Percentiles rank a stretch among this genome's conserved stretches.
phyloP scores from a whole-genome alignment of 1,140 invertebrate species.

The Tetraneura akinire region DNA sequence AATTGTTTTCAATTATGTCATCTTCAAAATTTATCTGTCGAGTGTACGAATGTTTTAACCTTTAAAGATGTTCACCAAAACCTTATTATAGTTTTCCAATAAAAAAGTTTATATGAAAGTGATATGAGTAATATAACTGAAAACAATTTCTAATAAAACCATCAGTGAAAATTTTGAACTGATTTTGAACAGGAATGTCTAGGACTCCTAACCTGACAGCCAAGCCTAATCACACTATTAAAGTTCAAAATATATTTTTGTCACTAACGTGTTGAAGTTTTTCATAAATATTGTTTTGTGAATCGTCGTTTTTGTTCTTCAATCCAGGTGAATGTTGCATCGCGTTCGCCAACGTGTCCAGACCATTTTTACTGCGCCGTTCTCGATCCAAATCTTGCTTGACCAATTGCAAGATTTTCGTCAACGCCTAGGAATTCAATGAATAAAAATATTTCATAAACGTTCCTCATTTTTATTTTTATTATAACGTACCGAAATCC shows the following conservation, averaged over 20 bases:
- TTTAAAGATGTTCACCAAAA: no score
- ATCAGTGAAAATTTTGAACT: no score
- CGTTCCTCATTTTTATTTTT: neutral
- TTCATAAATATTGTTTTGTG: slow-evolving; percentile 87
- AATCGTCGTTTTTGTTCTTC: slow-evolving; percentile 82
- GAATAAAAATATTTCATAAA: neutral
- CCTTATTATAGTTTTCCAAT: no score
- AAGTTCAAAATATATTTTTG: neutral
- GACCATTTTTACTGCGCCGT: slow-evolving; percentile 77
- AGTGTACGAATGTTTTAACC: no score
- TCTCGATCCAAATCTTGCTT: slow-evolving; percentile 84
- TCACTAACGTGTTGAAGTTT: slow-evolving; percentile 83
- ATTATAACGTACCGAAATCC: slow-evolving; percentile 68
- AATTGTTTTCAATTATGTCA: no score
- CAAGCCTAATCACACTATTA: no score
- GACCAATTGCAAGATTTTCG: slow-evolving; percentile 79
- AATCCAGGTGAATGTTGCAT: slow-evolving; percentile 87
- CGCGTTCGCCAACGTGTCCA: slow-evolving; percentile 88
- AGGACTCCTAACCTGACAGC: no score
- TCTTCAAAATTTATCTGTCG: no score
- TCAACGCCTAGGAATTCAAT: slow-evolving; percentile 63
- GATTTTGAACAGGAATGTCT: no score
- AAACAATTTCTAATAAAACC: no score
- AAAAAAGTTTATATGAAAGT: no score
- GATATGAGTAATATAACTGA: no score